Percentiles rank a stretch among this genome's conserved stretches.
phyloP scores from a whole-genome alignment of 2,113 vertebrate species.

The Anarhynchus alexandrinus region DNA sequence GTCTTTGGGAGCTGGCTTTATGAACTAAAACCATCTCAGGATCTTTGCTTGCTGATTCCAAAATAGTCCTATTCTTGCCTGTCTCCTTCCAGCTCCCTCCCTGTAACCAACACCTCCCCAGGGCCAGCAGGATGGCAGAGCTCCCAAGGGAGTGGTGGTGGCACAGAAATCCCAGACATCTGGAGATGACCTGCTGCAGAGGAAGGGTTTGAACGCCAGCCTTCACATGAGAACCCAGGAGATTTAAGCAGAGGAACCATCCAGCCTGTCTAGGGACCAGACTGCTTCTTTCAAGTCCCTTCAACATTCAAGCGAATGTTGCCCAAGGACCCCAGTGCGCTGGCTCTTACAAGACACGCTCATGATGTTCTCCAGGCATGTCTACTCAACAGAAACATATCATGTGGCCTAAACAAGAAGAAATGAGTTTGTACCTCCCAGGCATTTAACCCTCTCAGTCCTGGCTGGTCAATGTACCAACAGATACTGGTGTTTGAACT shows the following conservation, averaged over 20 bases:
- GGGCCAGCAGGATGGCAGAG: not conserved
- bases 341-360: not conserved
- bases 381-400: not conserved
- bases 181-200: not conserved
- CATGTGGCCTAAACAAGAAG: not conserved
- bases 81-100: not conserved
- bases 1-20: not conserved
- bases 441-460: not conserved
- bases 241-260: not conserved
- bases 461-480: not conserved
- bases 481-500: not conserved
- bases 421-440: not conserved
- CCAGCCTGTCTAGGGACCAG: not conserved
- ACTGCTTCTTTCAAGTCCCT: not conserved
- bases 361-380: not conserved
- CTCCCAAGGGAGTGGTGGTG: not conserved
- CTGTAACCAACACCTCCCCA: not conserved
- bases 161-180: not conserved
- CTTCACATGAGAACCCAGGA: not conserved
- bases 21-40: not conserved
- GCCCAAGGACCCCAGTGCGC: not conserved
- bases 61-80: not conserved
- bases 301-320: not conserved
- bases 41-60: not conserved
- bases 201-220: not conserved